Evolutionary conservation across 2,888 invertebrate genomes (phyloP), one percentile per base, ranked within the genome.

Genomic region (Limenitis camilla): DNA sequence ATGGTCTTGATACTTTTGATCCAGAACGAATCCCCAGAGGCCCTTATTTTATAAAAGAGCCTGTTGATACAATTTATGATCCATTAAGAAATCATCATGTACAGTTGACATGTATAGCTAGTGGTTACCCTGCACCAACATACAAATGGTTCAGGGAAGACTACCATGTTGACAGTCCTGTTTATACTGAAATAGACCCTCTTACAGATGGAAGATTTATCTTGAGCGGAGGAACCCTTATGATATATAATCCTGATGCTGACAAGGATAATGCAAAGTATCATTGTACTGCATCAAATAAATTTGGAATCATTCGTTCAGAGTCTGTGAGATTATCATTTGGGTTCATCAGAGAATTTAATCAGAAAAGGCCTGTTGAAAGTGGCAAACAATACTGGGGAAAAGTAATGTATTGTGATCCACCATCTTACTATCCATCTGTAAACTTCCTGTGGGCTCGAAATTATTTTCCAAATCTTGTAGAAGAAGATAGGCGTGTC

Each of bases 391-490:
- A 96, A 76, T 96, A 96, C 78, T 97, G 96, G 96, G 97, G 97
- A 33, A 97, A 96, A 87, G 93, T 95, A 0, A 91, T 97, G 61
- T 94, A 92, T 62, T 97, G 97, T 81, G 96, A 97, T 85, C 95
- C 97, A 9, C 98, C 98, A 0, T 94, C 94, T 61, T 94, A 95
- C 86, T 97, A 94, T 76, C 96, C 97, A 6, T 90, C 91, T 50
- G 95, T 97, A 0, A 94, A 93, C 61, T 97, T 95, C 76, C 93
- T 96, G 63, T 98, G 98, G 98, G 93, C 95, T 7, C 91, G 97
- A 58, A 94, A 94, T 68, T 93, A 91, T 68, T 96, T 97, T 64
- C 94, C 95, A 0, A 96, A 96, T 76, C 94, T 97, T 64, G 96
- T 98, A 1, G 96, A 97, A 74, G 96, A 97, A 77, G 96, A 97